Base-by-base conservation (phyloP, 2,888 invertebrate genomes). In the Spatulosminthurus flaviceps region DNA sequence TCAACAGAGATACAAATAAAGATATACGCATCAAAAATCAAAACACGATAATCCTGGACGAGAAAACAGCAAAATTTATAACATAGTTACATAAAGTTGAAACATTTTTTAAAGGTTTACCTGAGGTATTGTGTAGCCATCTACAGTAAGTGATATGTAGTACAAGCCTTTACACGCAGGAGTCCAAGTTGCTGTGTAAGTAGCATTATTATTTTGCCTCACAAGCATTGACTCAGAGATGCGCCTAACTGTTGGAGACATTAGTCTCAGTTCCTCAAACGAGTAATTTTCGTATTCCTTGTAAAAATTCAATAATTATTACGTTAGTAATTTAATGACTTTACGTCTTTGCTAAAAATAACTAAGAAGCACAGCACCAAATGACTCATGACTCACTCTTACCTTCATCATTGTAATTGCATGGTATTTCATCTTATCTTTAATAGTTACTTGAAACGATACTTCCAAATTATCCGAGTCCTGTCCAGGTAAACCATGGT, bases 381-480 rank as follows among this genome's bases (percentile, higher is more conserved):
- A 43, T 43, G 43, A 43, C 21, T 24, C n/a, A n/a, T 67, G n/a
- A n/a, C n/a, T n/a, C 19, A 76, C 11, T 79, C 82, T 86, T 86
- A 93, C 93, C 90, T 95, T 95, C 96, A 98, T 97, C 88, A 97
- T 94, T 19, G 95, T 95, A 84, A 98, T 96, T 34, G 97, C 93
- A 88, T 96, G 94, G 89, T 96, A 98, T 87, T 94, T 92, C 92
- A 95, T 95, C 88, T 93, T 95, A 86, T 97, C 96, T 86, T 93
- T 93, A 72, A 94, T 90, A 0, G 95, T 95, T 0, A 95, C 92
- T 87, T 95, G 94, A 88, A 95, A 97, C 0, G 92, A 91, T 21
- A 91, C 90, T 84, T 93, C 92, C 19, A 78, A 41, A 75, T 75
- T 79, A 69, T 81, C 78, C 11, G 72, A 28, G 11, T 78, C 79